A percentile compares a stretch with the other conserved stretches of the same genome.
phyloP scores from a whole-genome alignment of 2,888 invertebrate genomes.

The Limenitis camilla region DNA sequence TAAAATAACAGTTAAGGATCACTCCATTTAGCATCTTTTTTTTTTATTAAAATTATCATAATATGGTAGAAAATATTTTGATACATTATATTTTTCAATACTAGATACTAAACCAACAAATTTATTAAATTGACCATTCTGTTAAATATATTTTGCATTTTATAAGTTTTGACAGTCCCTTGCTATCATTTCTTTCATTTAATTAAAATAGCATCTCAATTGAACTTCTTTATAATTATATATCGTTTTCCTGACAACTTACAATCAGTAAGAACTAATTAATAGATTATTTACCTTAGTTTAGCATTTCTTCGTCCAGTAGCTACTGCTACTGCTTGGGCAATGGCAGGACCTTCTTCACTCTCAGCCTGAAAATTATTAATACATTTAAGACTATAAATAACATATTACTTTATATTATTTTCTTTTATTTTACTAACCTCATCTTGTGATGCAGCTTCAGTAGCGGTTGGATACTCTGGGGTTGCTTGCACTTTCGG shows the following conservation, averaged over 20 bases:
- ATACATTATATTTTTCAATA: too few species aligned
- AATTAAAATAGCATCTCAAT: too few species aligned
- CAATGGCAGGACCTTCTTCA: conserved; percentile 45
- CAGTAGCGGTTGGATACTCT: conserved; percentile 41
- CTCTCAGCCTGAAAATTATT: conserved; percentile 39
- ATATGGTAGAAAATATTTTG: too few species aligned
- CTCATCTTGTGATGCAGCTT: conserved; percentile 26
- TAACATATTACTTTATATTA: too few species aligned
- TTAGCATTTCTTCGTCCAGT: conserved; percentile 49
- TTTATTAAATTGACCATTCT: too few species aligned
- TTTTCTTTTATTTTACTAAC: too few species aligned
- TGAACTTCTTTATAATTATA: not conserved
- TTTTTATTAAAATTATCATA: too few species aligned
- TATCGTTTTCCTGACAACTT: not conserved
- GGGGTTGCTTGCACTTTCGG: conserved; percentile 40
- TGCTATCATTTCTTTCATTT: too few species aligned
- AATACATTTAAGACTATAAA: not conserved
- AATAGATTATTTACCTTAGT: conserved; percentile 41
- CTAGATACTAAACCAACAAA: too few species aligned
- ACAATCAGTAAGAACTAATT: not conserved
- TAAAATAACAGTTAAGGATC: not conserved
- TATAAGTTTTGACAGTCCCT: too few species aligned
- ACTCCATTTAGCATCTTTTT: too few species aligned
- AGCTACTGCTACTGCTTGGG: conserved; percentile 56
- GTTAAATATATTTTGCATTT: too few species aligned